Evolutionary conservation across 2,888 invertebrate genomes (phyloP).

Genomic region (Geophilus truncorum): DNA sequence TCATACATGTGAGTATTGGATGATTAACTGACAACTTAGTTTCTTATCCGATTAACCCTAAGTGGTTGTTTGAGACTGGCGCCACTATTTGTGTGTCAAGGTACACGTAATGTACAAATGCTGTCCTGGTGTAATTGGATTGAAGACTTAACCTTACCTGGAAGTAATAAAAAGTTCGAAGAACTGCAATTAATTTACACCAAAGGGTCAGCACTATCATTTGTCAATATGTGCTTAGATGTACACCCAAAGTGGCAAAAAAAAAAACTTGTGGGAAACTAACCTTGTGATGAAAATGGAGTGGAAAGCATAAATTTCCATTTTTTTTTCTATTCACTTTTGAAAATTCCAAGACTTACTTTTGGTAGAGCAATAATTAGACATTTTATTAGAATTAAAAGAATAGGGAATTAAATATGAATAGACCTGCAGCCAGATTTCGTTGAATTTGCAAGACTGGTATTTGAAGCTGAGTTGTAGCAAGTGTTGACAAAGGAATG

Average conservation of each 20-base stretch:
- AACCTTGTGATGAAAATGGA: background rate
- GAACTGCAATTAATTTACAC: background rate
- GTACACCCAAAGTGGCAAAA: background rate
- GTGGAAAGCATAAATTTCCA: background rate
- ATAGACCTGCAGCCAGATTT: too few species aligned
- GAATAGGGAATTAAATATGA: too few species aligned
- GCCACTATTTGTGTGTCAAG: background rate
- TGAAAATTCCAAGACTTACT: too few species aligned
- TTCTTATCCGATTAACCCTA: background rate
- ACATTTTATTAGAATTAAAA: too few species aligned
- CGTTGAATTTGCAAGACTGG: too few species aligned
- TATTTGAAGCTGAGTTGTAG: too few species aligned
- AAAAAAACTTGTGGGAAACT: background rate
- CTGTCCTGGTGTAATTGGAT: background rate
- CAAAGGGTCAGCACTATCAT: background rate
- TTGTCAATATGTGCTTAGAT: background rate
- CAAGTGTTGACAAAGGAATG: too few species aligned
- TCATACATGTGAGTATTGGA: background rate
- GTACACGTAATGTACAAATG: background rate
- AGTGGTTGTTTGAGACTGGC: background rate
- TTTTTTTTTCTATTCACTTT: too few species aligned
- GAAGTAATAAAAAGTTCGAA: background rate
- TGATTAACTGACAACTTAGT: background rate
- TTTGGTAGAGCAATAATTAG: too few species aligned
- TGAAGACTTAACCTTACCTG: slow-evolving; percentile 8